Evolutionary conservation across 2,888 invertebrate species (phyloP), one percentile per base, ranked within the genome.

Genomic region (Xestoiulus laeticollis): DNA sequence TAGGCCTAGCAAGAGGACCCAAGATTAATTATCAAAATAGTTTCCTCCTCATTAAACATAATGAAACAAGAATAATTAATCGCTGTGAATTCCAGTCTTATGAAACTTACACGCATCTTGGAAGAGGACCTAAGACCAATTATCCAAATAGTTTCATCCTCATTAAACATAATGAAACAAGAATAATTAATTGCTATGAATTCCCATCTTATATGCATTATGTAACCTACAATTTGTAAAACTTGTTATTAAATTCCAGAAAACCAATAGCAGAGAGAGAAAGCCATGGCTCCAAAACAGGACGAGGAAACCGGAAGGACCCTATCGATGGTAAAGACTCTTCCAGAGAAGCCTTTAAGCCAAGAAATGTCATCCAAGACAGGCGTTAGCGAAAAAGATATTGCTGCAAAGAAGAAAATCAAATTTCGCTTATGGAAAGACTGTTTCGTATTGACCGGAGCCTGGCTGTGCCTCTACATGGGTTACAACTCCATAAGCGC

Each of bases 401-500:
- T n/a, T 14, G 68, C 68, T 12, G 26, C 68, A 10, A 44, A 38
- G 26, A 85, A 68, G 68, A 53, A 87, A 33, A 59, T 87, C 1
- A 38, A 48, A 38, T 83, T 83, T 30, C 82, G 43, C 4, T 30
- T 87, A 33, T 87, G 87, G 87, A 87, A 87, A 68, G 48, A 87
- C 68, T 87, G 87, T 33, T 32, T 85, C 30, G 32, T 87, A 0
- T 53, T 87, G 26, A 87, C 53, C 3, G 22, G 85, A 16, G 85
- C 87, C 26, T 87, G 87, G 87, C 44, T 87, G 85, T 87, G 53
- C 43, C 44, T 87, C 19, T 87, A 87, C 59, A 83, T 83, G 53
- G 87, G 87, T n/a, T 87, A 87, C 68, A 87, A 87, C 22, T 85
- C 85, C 12, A 87, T 87, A 59, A 87, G 59, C 38, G 85, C 87